Conservation (phyloP, 2,888 invertebrate species). For the Apotomis turbidana region DNA sequence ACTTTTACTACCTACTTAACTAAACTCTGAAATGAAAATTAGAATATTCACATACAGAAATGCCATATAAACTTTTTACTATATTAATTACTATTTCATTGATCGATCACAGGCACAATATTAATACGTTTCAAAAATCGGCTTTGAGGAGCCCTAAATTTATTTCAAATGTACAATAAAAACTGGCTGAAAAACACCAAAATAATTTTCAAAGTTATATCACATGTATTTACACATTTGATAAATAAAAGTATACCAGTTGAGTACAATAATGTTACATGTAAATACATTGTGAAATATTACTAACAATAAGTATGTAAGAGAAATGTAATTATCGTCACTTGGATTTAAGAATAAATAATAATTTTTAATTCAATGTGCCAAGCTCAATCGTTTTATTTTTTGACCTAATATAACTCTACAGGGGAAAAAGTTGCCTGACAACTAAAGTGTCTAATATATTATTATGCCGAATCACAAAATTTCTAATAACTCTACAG, state of each 20-base stretch:
- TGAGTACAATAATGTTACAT: conserved; percentile 79
- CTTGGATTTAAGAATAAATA: conserved; percentile 74
- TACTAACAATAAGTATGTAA: conserved; percentile 60
- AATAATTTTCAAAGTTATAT: conserved; percentile 46
- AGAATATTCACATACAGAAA: too few species aligned
- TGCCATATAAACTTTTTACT: too few species aligned
- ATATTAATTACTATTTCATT: too few species aligned
- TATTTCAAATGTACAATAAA: background rate
- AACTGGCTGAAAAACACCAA: conserved; percentile 37
- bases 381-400: conserved; percentile 75
- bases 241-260: conserved; percentile 73
- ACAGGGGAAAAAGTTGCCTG: too few species aligned
- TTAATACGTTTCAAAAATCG: background rate
- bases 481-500: too few species aligned
- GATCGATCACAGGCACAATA: too few species aligned
- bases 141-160: background rate
- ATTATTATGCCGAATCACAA: too few species aligned
- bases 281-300: conserved; percentile 78
- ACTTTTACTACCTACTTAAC: too few species aligned
- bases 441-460: too few species aligned
- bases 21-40: too few species aligned
- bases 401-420: background rate
- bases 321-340: conserved; percentile 72
- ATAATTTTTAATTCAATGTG: conserved; percentile 81
- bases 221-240: conserved; percentile 59